phyloP scores from a whole-genome alignment of 2,888 invertebrate genomes.

The Lottia gigantea region DNA sequence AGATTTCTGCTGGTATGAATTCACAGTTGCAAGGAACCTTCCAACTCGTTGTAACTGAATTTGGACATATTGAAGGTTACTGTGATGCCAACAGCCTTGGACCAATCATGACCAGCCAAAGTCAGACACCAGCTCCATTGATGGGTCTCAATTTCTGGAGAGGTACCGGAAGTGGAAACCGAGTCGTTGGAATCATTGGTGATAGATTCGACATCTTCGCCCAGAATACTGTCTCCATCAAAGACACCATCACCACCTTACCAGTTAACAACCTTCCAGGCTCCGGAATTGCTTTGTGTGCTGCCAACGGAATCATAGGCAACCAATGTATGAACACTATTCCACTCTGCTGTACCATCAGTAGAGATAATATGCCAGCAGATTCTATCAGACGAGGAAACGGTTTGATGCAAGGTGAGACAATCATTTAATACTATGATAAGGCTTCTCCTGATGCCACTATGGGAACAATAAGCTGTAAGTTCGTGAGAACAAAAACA shows the following conservation, averaged over 20 bases:
- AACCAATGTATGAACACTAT: neutral
- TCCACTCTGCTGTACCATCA: neutral
- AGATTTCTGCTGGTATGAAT: neutral
- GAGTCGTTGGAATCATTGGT: neutral
- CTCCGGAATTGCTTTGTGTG: neutral
- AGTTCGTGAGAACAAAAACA: no score
- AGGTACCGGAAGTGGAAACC: neutral
- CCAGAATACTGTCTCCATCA: neutral
- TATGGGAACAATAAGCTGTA: no score
- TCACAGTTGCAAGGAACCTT: neutral
- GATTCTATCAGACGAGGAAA: neutral
- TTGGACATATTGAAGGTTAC: slow-evolving; percentile 5
- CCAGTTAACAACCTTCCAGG: neutral
- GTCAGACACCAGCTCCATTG: neutral
- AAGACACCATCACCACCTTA: neutral
- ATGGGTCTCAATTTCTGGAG: neutral
- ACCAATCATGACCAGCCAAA: neutral
- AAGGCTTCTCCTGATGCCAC: no score
- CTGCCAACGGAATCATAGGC: neutral
- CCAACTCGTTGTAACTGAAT: neutral
- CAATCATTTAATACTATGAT: no score
- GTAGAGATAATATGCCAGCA: neutral
- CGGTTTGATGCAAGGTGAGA: neutral
- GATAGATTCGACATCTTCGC: neutral
- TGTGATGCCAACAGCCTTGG: neutral